A percentile compares a stretch with the other conserved stretches of the same genome.
Conservation (phyloP, 2,797 vertebrate genomes). For the Coreius guichenoti region DNA sequence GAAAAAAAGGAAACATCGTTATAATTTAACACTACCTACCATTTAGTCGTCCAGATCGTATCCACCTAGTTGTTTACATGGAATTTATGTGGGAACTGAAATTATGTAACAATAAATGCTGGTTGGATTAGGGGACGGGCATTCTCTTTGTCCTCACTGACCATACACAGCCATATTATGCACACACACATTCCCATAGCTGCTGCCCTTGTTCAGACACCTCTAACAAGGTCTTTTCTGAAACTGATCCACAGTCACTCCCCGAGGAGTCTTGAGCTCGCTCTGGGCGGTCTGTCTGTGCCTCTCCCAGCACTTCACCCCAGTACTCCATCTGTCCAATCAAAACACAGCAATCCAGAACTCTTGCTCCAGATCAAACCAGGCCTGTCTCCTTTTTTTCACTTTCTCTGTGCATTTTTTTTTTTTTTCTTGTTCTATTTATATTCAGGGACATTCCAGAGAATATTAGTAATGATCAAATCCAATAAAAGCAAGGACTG, state of each 20-base stretch:
- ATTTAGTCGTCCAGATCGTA: background rate
- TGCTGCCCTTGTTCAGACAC: slow-evolving; percentile 41
- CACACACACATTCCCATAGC: slow-evolving; percentile 13
- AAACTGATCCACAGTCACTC: slow-evolving; percentile 48
- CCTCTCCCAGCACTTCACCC: slow-evolving; percentile 35
- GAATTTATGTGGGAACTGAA: background rate
- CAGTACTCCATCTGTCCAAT: slow-evolving; percentile 61
- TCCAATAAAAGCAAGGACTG: slow-evolving; percentile 74
- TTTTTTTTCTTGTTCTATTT: slow-evolving; percentile 68
- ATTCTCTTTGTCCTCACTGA: slow-evolving; percentile 4
- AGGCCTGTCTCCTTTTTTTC: slow-evolving; percentile 17
- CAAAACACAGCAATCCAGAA: slow-evolving; percentile 67
- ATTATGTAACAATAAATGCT: slow-evolving; percentile 31
- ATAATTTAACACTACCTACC: background rate
- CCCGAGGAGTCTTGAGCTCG: slow-evolving; percentile 49
- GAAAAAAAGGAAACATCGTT: background rate
- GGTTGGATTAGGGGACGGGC: slow-evolving; percentile 8
- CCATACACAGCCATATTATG: slow-evolving; percentile 4
- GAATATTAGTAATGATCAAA: slow-evolving; percentile 75
- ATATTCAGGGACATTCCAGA: slow-evolving; percentile 76
- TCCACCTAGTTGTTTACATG: background rate
- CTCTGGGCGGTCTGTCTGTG: slow-evolving; percentile 51
- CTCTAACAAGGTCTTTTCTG: slow-evolving; percentile 54
- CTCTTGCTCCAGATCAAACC: slow-evolving; percentile 63
- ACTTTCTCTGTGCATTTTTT: slow-evolving; percentile 40